phyloP scores from a whole-genome alignment of 2,888 invertebrate species.

The Mechanitis messenoides region DNA sequence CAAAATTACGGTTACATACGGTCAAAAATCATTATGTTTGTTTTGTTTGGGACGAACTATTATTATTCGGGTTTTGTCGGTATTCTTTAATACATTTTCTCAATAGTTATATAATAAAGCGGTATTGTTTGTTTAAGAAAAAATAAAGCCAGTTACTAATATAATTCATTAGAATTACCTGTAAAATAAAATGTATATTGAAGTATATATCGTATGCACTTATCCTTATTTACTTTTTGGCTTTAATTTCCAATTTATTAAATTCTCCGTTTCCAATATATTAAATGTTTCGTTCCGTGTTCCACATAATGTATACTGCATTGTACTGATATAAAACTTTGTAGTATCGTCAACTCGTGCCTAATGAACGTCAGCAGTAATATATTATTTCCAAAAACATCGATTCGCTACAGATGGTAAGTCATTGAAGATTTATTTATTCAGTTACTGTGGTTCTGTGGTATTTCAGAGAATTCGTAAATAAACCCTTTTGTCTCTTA shows the following conservation, averaged over 20 bases:
- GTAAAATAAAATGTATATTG: no score
- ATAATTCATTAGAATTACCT: no score
- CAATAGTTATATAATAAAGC: no score
- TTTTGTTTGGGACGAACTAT: slow-evolving; percentile 12
- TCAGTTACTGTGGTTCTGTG: slow-evolving; percentile 25
- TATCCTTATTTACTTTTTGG: background rate
- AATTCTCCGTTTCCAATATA: slow-evolving; percentile 8
- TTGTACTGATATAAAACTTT: slow-evolving; percentile 18
- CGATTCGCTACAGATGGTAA: slow-evolving; percentile 26
- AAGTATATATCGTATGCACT: background rate
- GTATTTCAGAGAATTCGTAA: slow-evolving; percentile 31
- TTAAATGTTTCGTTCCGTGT: slow-evolving; percentile 8
- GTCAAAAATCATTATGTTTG: slow-evolving; percentile 26
- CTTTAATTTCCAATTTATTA: slow-evolving; percentile 9
- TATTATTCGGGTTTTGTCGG: slow-evolving; percentile 13
- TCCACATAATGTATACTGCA: slow-evolving; percentile 18
- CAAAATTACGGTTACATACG: slow-evolving; percentile 42
- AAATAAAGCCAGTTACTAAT: no score
- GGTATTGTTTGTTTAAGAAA: no score
- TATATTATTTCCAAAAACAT: slow-evolving; percentile 22
- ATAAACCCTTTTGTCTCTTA: slow-evolving; percentile 48
- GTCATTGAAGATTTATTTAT: slow-evolving; percentile 26
- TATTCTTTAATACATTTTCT: background rate
- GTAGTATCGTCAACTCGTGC: slow-evolving; percentile 16
- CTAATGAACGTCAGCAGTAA: slow-evolving; percentile 26